phyloP scores from a whole-genome alignment of 2,888 invertebrate species.

The Adela reaumurella region DNA sequence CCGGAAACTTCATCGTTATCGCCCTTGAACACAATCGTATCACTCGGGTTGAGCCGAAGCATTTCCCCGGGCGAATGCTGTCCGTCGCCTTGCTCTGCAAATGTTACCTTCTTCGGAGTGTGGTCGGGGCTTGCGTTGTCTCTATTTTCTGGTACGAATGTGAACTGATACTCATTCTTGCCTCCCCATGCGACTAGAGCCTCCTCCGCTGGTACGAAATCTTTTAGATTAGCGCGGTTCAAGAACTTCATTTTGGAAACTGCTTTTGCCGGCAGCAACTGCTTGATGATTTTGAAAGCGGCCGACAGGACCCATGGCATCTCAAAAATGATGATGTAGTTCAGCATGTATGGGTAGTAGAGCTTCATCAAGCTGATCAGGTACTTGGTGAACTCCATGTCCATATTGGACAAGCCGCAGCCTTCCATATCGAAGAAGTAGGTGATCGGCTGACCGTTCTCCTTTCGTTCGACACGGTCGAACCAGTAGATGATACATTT shows the following conservation, averaged over 20 bases:
- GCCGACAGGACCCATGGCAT: slow-evolving; percentile 94
- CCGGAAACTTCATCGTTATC: slow-evolving; percentile 67
- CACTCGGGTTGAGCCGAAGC: slow-evolving; percentile 63
- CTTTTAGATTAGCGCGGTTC: slow-evolving; percentile 68
- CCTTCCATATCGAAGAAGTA: slow-evolving; percentile 90
- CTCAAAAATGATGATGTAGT: slow-evolving; percentile 86
- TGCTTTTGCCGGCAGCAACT: slow-evolving; percentile 82
- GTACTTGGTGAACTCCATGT: slow-evolving; percentile 88
- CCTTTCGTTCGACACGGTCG: slow-evolving; percentile 72
- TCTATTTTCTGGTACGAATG: slow-evolving; percentile 63
- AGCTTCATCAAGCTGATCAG: slow-evolving; percentile 81
- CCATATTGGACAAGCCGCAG: slow-evolving; percentile 82
- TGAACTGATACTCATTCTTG: slow-evolving; percentile 66
- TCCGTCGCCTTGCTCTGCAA: slow-evolving; percentile 29
- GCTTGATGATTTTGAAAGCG: slow-evolving; percentile 87
- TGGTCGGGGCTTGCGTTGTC: slow-evolving; percentile 24
- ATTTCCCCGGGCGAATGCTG: slow-evolving; percentile 51
- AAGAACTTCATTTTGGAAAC: slow-evolving; percentile 86
- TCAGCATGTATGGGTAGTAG: slow-evolving; percentile 84
- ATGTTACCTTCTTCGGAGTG: slow-evolving; percentile 44
- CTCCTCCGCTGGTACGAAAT: slow-evolving; percentile 70
- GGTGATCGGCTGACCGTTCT: slow-evolving; percentile 72
- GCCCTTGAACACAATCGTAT: slow-evolving; percentile 65
- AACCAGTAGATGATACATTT: slow-evolving; percentile 83
- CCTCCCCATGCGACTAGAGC: slow-evolving; percentile 81